Evolutionary conservation across 2,888 invertebrate genomes (phyloP), one percentile per base, ranked within the genome.

Genomic region (Polyommatus icarus): DNA sequence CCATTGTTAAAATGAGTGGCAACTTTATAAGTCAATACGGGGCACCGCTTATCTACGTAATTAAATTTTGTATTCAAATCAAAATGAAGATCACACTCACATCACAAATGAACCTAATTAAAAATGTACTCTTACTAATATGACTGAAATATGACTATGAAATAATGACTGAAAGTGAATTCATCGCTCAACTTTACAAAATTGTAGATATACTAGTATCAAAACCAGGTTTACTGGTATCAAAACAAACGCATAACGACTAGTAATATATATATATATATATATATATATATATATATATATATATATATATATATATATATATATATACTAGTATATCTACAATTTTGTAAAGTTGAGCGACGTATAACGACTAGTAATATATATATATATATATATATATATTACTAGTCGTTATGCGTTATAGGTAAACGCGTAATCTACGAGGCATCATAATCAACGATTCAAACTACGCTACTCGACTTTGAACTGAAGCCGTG

Each of bases 1-100:
- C 79, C 79, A 81, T 81, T 81, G 80, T 80, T 82, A 80, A 83
- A 82, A 82, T 80, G 79, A 79, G 77, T 72, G 73, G 77, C 77
- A 57, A 77, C 72, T 77, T 71, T 73, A 77, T 77, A 73, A 77
- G 72, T 72, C 71, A 73, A 72, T 77, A 77, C 57, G 40, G 54
- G 54, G 54, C 50, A 15, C 20, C 57, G 73, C 77, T 72, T 73
- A 77, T 77, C 77, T 77, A 59, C 57, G 72, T 77, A 73, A 77
- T 77, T 77, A 77, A 77, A 77, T 59, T 73, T 73, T 73, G 77
- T 73, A 73, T 72, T 77, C 73, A 77, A 57, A 77, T 77, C 72
- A 72, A 77, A 57, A 71, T 73, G 59, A 57, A 29, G 54, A 50
- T 75, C 75, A 54, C 29, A 50, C 29, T 50, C 75, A n/a, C n/a